phyloP scores from a whole-genome alignment of 2,888 invertebrate species.

The Standfussiana lucernea region DNA sequence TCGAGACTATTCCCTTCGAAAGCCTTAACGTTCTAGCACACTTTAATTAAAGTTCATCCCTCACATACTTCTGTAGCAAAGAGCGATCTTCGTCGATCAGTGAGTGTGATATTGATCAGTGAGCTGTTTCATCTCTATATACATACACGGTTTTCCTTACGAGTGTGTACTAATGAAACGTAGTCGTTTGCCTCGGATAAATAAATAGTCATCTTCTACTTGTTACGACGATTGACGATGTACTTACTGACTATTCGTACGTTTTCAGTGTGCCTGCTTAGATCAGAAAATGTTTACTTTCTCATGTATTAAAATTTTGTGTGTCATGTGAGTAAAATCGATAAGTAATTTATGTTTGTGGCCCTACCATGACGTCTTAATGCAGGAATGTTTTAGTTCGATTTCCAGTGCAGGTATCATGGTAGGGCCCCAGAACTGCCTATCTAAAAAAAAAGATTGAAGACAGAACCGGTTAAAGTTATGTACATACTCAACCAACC shows the following conservation, averaged over 20 bases:
- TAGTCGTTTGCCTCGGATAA: slow-evolving; percentile 9
- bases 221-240: slow-evolving; percentile 17
- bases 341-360: neutral
- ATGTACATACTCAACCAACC: slow-evolving; percentile 1
- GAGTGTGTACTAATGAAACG: slow-evolving; percentile 29
- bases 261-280: neutral
- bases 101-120: too few relatives aligned
- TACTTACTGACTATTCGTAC: slow-evolving; percentile 3
- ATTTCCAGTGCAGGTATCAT: too few relatives aligned
- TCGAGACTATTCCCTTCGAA: slow-evolving; percentile 36
- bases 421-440: too few relatives aligned
- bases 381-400: too few relatives aligned
- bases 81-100: slow-evolving; percentile 55
- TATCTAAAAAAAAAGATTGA: slow-evolving; percentile 3
- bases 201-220: slow-evolving; percentile 28
- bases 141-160: slow-evolving; percentile 37
- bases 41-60: slow-evolving; percentile 65
- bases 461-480: neutral
- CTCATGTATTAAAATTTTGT: neutral
- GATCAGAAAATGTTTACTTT: neutral
- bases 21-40: slow-evolving; percentile 46
- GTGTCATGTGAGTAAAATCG: neutral
- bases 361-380: too few relatives aligned
- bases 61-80: slow-evolving; percentile 51
- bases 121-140: slow-evolving; percentile 38